phyloP scores from a whole-genome alignment of 2,797 vertebrate genomes.

The Danio choprae region DNA sequence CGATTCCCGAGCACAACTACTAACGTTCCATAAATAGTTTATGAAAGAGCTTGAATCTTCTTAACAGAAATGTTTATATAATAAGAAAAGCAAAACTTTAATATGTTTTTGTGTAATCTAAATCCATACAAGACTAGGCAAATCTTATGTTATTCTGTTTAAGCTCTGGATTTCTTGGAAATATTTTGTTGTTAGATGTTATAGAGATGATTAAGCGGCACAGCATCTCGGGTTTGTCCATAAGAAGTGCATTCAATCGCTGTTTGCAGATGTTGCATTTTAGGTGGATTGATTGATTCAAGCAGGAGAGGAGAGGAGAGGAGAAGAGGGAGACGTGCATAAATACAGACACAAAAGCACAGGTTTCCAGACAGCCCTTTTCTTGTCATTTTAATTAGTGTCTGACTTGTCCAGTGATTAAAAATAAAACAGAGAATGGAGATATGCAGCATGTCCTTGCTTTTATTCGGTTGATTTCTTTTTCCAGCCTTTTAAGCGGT shows the following conservation, averaged over 20 bases:
- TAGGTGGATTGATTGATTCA: neutral
- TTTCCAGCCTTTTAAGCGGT: neutral
- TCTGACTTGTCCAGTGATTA: conserved; percentile 31
- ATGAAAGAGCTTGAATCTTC: neutral
- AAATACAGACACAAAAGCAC: neutral
- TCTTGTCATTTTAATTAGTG: conserved; percentile 45
- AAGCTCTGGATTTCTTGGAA: neutral
- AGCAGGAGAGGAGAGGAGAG: neutral
- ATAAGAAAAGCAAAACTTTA: neutral
- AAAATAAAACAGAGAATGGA: conserved; percentile 33
- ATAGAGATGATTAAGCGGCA: neutral
- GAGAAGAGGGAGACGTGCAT: neutral
- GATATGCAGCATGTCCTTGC: conserved; percentile 23
- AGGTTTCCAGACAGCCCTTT: neutral
- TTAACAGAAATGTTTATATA: neutral
- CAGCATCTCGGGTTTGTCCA: neutral
- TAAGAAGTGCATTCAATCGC: neutral
- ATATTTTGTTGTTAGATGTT: neutral
- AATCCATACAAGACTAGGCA: neutral
- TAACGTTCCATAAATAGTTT: neutral
- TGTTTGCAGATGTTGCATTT: neutral
- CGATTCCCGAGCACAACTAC: neutral
- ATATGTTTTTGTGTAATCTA: neutral
- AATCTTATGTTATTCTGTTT: neutral
- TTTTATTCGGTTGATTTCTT: conserved; percentile 28